Conservation (phyloP, 1,140 invertebrate genomes). For the Hypsibius dujardini region DNA sequence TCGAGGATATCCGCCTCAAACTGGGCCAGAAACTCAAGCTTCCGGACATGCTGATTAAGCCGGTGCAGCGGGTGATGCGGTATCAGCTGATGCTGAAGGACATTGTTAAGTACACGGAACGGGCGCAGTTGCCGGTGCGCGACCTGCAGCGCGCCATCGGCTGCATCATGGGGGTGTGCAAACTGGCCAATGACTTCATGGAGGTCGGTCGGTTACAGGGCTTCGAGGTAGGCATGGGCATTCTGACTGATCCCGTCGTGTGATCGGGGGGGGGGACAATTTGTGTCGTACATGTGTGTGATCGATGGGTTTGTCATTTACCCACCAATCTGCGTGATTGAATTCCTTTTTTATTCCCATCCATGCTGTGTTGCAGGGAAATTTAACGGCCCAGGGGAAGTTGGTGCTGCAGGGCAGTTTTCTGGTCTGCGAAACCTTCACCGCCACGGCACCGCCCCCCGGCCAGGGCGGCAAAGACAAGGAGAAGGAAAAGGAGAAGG, state of each 20-base stretch:
- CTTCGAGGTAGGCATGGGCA: conserved; percentile 85
- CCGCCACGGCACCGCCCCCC: conserved; percentile 18
- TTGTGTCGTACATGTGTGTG: too few relatives aligned
- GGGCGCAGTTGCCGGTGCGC: too few relatives aligned
- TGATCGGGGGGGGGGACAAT: too few relatives aligned
- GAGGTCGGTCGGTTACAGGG: too few relatives aligned
- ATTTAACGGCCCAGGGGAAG: conserved; percentile 92
- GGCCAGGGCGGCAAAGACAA: conserved; percentile 14
- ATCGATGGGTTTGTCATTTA: too few relatives aligned
- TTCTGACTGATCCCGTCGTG: too few relatives aligned
- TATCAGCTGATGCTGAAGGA: conserved; percentile 90
- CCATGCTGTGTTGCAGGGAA: conserved; percentile 50
- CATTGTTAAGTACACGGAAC: too few relatives aligned
- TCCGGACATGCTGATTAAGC: conserved; percentile 89
- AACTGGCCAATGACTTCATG: too few relatives aligned
- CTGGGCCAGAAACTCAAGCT: conserved; percentile 81
- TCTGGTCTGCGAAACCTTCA: conserved; percentile 45
- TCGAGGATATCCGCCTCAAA: conserved; percentile 81
- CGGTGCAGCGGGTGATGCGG: conserved; percentile 92
- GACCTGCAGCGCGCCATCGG: too few relatives aligned
- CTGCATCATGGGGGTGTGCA: too few relatives aligned
- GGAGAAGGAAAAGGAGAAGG: conserved; percentile 17
- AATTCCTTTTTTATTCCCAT: conserved; percentile 8
- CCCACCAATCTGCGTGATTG: too few relatives aligned
- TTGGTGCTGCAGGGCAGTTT: conserved; percentile 74